Evolutionary conservation across 1,140 invertebrate species (phyloP), one percentile per base, ranked within the genome.

Genomic region (Nasonia giraulti): DNA sequence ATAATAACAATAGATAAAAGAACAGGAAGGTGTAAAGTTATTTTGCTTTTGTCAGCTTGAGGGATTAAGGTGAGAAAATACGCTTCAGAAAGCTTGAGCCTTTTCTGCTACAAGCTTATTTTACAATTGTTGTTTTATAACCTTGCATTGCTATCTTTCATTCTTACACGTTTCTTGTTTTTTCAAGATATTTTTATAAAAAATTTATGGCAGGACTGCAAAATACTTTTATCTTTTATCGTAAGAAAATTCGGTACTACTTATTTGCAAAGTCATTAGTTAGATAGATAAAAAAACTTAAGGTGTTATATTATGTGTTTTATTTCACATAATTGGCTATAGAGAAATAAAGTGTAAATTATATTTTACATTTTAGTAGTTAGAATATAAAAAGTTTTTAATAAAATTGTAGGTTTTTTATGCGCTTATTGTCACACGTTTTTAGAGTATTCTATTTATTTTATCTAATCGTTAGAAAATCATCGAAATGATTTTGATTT

Each of bases 401-500:
- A 88, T 86, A 74, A 86, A 86, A 86, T 78, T 88, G 71, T 82
- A 86, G 83, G 80, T 85, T 80, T 86, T 83, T 83, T 85, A 84
- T 79, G 83, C 74, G 82, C n/a, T 75, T 75, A 86, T 85, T 83
- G 80, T 82, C 79, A 83, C 37, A 83, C 79, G 84, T 86, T 85
- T 87, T 84, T 87, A 88, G 84, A 86, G 78, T 86, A 87, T 87
- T 86, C 87, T 87, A 88, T 88, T 87, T 87, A 88, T 87, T 88
- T 80, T 87, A 83, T 86, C 78, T 85, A 80, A 85, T 82, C 81
- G 68, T 82, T 77, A 81, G 75, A 81, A 86, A 79, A 84, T 85
- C 83, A 82, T 85, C 47, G 40, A n/a, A 37, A 76, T 27, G 27
- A 71, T 37, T 78, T 82, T 6, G 37, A 82, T 78, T 77, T 82